Conservation (phyloP, 2,888 invertebrate species). For the Sacculina carcini region DNA sequence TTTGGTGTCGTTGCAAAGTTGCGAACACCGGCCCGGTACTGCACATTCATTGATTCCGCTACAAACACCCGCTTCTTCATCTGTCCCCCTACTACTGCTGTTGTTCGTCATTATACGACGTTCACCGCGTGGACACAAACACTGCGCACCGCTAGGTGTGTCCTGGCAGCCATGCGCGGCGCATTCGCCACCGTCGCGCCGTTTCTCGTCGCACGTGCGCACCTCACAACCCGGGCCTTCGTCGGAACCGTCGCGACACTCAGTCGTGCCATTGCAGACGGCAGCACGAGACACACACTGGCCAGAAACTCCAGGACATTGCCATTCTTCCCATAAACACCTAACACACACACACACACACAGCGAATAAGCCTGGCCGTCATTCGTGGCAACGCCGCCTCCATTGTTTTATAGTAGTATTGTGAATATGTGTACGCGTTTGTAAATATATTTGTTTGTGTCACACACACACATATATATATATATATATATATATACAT, state of each 20-base stretch:
- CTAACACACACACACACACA: conserved; percentile 17
- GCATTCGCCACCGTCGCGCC: conserved; percentile 34
- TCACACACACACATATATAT: too few relatives aligned
- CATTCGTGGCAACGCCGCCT: too few relatives aligned
- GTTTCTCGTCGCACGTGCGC: conserved; percentile 46
- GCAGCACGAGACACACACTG: conserved; percentile 56
- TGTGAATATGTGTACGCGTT: too few relatives aligned
- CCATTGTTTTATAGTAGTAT: too few relatives aligned
- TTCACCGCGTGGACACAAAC: conserved; percentile 69
- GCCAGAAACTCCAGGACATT: conserved; percentile 41
- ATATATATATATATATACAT: too few relatives aligned
- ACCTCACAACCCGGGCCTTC: conserved; percentile 76
- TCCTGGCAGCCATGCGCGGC: conserved; percentile 65
- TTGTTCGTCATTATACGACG: conserved; percentile 24
- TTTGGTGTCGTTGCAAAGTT: conserved; percentile 67
- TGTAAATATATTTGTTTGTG: too few relatives aligned
- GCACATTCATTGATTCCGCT: conserved; percentile 64
- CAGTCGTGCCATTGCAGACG: conserved; percentile 55
- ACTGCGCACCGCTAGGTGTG: conserved; percentile 63
- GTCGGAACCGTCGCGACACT: conserved; percentile 73
- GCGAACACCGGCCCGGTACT: conserved; percentile 69
- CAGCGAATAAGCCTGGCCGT: background rate
- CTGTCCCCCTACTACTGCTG: too few relatives aligned
- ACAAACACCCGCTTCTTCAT: too few relatives aligned
- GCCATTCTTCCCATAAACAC: conserved; percentile 53